Conservation (phyloP, 2,888 invertebrate genomes). For the Atethmia centrago region DNA sequence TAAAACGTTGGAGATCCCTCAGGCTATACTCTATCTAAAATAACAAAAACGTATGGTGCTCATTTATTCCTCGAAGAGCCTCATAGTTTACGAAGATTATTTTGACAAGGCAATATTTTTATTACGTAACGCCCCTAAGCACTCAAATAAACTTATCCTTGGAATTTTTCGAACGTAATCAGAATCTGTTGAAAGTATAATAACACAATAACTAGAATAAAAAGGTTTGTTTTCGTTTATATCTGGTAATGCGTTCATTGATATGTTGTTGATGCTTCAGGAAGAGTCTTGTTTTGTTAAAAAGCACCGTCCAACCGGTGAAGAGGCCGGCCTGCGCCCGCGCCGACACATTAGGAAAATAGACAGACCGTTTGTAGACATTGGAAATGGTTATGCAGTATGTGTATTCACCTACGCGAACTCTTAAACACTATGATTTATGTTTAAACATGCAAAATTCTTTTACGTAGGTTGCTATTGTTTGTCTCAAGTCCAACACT, state of each 20-base stretch:
- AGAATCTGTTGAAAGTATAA: slow-evolving; percentile 70
- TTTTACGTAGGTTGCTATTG: slow-evolving; percentile 44
- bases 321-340: slow-evolving; percentile 75
- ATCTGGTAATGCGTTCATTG: slow-evolving; percentile 74
- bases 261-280: slow-evolving; percentile 83
- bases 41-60: slow-evolving; percentile 35
- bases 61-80: slow-evolving; percentile 59
- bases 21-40: slow-evolving; percentile 33
- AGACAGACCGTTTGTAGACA: slow-evolving; percentile 80
- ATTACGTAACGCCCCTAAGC: slow-evolving; percentile 57
- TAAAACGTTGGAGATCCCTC: slow-evolving; percentile 20
- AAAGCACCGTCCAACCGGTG: slow-evolving; percentile 77
- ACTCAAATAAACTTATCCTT: slow-evolving; percentile 63
- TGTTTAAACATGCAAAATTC: slow-evolving; percentile 40
- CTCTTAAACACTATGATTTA: slow-evolving; percentile 56
- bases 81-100: slow-evolving; percentile 64
- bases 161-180: slow-evolving; percentile 70
- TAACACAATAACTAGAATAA: slow-evolving; percentile 77
- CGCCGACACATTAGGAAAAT: slow-evolving; percentile 84
- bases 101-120: slow-evolving; percentile 52
- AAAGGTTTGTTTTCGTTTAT: slow-evolving; percentile 75
- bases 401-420: slow-evolving; percentile 53
- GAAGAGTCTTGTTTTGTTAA: slow-evolving; percentile 84
- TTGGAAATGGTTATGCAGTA: slow-evolving; percentile 73
- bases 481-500: slow-evolving; percentile 37